Base-by-base conservation (phyloP, 1,140 invertebrate species). In the Maconellicoccus hirsutus region DNA sequence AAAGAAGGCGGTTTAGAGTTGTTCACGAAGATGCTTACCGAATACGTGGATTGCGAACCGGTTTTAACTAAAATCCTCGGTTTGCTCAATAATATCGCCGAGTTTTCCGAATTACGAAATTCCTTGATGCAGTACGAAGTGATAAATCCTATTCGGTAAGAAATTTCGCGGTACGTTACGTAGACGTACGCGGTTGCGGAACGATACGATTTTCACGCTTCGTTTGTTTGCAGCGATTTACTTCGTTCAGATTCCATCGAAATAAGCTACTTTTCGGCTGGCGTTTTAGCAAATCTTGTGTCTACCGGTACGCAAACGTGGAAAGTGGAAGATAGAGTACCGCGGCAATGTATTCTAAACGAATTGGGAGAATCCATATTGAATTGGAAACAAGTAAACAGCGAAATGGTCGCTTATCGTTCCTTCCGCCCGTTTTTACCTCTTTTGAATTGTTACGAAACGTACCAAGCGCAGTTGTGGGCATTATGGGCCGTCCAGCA, bases 401-500 rank as follows among this genome's bases (percentile, higher is more conserved):
- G 84, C 63, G 89, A 92, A 78, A 92, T 92, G 90, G 90, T 92
- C 19, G 89, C 90, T 12, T 92, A 92, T 78, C 82, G 89, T 75
- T 92, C 89, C 59, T 92, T 92, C 77, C 84, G 84, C 73, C 90
- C 90, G 39, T 92, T 92, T 79, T 86, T 90, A 74, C 85, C 88
- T 1, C 78, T 92, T 26, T 77, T 92, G 26, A 77, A 78, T 33
- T 84, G 83, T 71, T 78, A 80, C 21, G 83, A 86, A 71, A 83
- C 85, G 71, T 82, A 84, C 76, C 84, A 87, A 63, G 88, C 91
- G 42, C 89, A 91, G 76, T 77, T 92, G 21, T 92, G 90, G 90
- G 89, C 89, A 29, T 84, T 90, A 8, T 92, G 90, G 90, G 90
- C 90, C 0, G 88, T 92, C 74, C 87, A 90, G 77, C 90, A 92